These are phyloP conservation scores for Philypnodon macrostomus DNA, from an alignment of 2,797 vertebrate genomes.

Conservation along the genomic window DNA sequence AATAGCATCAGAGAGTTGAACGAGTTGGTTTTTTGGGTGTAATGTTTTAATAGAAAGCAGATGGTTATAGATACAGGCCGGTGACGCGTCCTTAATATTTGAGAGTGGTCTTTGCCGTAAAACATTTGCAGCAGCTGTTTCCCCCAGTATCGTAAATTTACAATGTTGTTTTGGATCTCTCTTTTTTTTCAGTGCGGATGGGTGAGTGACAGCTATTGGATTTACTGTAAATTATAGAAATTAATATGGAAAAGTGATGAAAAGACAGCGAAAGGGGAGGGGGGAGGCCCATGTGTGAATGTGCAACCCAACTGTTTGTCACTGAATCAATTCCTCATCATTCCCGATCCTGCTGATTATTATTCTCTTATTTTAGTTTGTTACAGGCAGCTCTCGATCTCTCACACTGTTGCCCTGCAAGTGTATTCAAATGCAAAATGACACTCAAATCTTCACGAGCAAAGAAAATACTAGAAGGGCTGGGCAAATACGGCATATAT, in stretches of 20 bases:
- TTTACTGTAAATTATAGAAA: slow-evolving; percentile 84
- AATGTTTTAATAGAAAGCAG: slow-evolving; percentile 82
- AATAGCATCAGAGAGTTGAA: slow-evolving; percentile 52
- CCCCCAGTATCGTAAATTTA: slow-evolving; percentile 75
- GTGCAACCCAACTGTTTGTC: slow-evolving; percentile 52
- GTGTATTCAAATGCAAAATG: slow-evolving; percentile 70
- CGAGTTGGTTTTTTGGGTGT: slow-evolving; percentile 55
- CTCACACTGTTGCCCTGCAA: slow-evolving; percentile 44
- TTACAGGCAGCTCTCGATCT: slow-evolving; percentile 50
- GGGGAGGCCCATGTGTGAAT: slow-evolving; percentile 16
- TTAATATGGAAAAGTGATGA: slow-evolving; percentile 79
- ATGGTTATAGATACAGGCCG: slow-evolving; percentile 75
- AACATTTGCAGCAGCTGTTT: slow-evolving; percentile 82
- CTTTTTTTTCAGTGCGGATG: slow-evolving; percentile 22
- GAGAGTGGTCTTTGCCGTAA: slow-evolving; percentile 83
- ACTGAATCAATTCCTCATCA: slow-evolving; percentile 66
- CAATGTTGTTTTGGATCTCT: slow-evolving; percentile 43
- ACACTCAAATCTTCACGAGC: too few species aligned
- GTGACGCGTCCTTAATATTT: slow-evolving; percentile 84
- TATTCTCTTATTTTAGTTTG: slow-evolving; percentile 68
- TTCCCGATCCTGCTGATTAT: slow-evolving; percentile 68
- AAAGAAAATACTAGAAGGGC: too few species aligned
- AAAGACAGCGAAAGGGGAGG: slow-evolving; percentile 45
- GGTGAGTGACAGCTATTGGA: slow-evolving; percentile 74
- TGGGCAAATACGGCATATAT: too few species aligned